Evolutionary conservation across 1,140 invertebrate genomes (phyloP), one percentile per base, ranked within the genome.

Genomic region (Hermatobates lingyangjiaoensis): DNA sequence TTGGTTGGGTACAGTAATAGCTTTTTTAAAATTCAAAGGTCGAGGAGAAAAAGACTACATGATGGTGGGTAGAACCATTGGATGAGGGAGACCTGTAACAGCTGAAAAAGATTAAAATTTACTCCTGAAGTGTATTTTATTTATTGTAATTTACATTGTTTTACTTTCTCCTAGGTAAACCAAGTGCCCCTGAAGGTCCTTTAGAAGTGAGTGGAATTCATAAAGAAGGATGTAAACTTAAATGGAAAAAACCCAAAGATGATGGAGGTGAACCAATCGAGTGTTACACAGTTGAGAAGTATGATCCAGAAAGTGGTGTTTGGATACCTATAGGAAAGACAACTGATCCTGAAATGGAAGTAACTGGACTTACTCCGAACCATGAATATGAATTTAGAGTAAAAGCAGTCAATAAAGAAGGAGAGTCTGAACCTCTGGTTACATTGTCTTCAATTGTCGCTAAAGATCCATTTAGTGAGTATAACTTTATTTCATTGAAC

Each of bases 351-450:
- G 87, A 91, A 65, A 81, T 88, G 74, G 82, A 86, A 66, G 87
- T 94, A 0, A 81, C 83, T 54, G 87, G 86, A 23, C 65, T 92
- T 30, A 85, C 83, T 53, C 84, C 90, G 52, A 93, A 92, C 51
- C 87, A 96, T 63, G 89, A 95, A 62, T 98, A 98, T 66, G 88
- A 94, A 70, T 98, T 98, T 79, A 76, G 94, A 52, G 93, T 98
- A 1, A 93, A 92, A 61, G 95, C 95, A 10, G 70, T 96, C 7
- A 98, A 98, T 65, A 90, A 88, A 59, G 89, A 97, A 70, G 93
- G 94, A 34, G 88, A 92, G 68, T 95, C 91, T 20, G 89, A 96
- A 63, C 92, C 92, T n/a, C 70, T 99, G 23, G 88, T 92, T 64
- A 94, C 91, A 15, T 75, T 87, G 57, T 80, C 83, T 50, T 79